phyloP scores from a whole-genome alignment of 1,140 invertebrate species.

The Microplitis mediator region DNA sequence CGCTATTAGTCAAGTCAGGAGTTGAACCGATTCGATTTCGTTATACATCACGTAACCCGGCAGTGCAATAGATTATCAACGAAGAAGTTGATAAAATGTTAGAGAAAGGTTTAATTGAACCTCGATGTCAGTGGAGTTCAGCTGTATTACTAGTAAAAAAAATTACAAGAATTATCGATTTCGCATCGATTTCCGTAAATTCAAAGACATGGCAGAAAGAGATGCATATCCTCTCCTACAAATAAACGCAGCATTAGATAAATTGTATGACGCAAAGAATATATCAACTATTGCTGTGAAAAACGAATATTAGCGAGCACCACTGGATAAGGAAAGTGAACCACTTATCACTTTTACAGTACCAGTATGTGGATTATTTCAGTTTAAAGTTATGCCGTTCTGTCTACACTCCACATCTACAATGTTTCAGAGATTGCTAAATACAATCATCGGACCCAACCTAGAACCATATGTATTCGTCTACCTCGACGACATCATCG shows the following conservation, averaged over 20 bases:
- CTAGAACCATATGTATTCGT: slow-evolving; percentile 30
- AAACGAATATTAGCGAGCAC: slow-evolving; percentile 32
- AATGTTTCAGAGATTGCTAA: slow-evolving; percentile 42
- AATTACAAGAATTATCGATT: slow-evolving; percentile 52
- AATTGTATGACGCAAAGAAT: slow-evolving; percentile 44
- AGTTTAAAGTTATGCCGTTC: slow-evolving; percentile 48
- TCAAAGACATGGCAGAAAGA: slow-evolving; percentile 54
- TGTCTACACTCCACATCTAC: slow-evolving; percentile 44
- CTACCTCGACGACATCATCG: slow-evolving; percentile 40
- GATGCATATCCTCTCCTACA: slow-evolving; percentile 59
- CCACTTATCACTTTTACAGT: slow-evolving; percentile 26
- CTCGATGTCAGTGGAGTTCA: slow-evolving; percentile 48
- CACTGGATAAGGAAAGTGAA: slow-evolving; percentile 23
- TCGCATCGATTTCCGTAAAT: slow-evolving; percentile 56
- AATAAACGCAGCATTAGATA: slow-evolving; percentile 58
- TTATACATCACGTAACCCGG: slow-evolving; percentile 38
- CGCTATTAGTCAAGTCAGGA: slow-evolving; percentile 36
- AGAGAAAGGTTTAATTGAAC: slow-evolving; percentile 39
- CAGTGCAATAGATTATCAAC: slow-evolving; percentile 3
- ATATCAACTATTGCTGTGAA: slow-evolving; percentile 46
- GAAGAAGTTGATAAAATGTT: slow-evolving; percentile 35
- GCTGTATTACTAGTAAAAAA: slow-evolving; percentile 53
- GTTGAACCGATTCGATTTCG: slow-evolving; percentile 41
- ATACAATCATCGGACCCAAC: slow-evolving; percentile 25
- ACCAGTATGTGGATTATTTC: slow-evolving; percentile 37